Evolutionary conservation across 2,113 vertebrate species (phyloP).

Genomic region (Cyphomyrus discorhynchus): DNA sequence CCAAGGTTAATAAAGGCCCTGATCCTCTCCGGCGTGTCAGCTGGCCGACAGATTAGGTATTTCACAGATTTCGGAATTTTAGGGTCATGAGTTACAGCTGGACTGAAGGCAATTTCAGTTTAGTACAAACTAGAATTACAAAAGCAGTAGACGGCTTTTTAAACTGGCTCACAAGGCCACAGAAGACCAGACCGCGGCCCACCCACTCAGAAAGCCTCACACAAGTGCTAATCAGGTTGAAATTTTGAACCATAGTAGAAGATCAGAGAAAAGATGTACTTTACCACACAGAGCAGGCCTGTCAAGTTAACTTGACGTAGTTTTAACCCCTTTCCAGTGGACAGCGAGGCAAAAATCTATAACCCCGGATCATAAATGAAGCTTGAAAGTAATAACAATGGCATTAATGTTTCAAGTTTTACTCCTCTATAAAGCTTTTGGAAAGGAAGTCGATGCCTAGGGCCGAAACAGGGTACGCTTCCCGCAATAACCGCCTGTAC

Average conservation of each 20-base stretch:
- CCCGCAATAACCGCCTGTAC: not conserved
- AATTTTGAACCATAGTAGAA: not conserved
- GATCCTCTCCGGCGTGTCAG: not conserved
- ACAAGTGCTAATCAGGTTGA: not conserved
- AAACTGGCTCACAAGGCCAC: not conserved
- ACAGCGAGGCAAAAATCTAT: not conserved
- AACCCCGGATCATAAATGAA: not conserved
- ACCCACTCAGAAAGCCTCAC: not conserved
- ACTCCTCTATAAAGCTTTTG: not conserved
- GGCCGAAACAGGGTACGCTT: not conserved
- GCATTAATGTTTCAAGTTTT: not conserved
- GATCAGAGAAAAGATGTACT: not conserved
- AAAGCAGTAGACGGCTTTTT: not conserved
- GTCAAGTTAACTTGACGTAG: not conserved
- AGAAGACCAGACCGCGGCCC: not conserved
- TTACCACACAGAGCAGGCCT: not conserved
- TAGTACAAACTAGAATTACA: not conserved
- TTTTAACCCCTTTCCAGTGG: not conserved
- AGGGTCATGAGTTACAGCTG: not conserved
- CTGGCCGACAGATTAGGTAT: not conserved
- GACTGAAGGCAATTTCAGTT: not conserved
- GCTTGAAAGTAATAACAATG: not conserved
- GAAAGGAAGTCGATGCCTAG: not conserved
- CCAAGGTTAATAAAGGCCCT: not conserved
- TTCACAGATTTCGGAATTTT: not conserved